Conservation (phyloP, 2,113 vertebrate genomes). For the Elanoides forficatus region DNA sequence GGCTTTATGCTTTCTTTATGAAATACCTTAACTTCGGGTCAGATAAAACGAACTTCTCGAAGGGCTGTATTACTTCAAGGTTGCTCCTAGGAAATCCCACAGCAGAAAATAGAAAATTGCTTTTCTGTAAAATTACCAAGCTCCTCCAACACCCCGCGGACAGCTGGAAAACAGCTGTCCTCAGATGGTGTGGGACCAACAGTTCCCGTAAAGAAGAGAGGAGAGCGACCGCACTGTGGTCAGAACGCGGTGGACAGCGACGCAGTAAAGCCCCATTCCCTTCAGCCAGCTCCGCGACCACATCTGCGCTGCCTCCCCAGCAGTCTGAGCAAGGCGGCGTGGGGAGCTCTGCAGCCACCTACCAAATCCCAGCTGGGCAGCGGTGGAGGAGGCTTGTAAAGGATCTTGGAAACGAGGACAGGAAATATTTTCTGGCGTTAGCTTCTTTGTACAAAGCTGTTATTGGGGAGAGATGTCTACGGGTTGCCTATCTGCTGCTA, state of each 20-base stretch:
- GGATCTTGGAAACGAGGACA: neutral
- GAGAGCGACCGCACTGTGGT: neutral
- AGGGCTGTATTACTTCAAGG: neutral
- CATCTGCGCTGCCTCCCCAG: neutral
- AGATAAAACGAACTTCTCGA: neutral
- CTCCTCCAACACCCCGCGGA: rapidly evolving
- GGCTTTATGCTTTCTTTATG: neutral
- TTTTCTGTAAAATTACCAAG: neutral
- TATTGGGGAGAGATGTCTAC: neutral
- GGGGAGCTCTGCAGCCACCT: neutral
- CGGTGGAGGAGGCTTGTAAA: neutral
- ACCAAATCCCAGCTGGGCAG: neutral
- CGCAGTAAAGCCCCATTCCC: neutral
- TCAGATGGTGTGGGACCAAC: neutral
- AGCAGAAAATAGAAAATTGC: neutral
- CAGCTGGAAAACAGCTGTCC: neutral
- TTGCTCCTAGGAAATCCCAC: neutral
- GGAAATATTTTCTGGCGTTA: neutral
- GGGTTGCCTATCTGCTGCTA: neutral
- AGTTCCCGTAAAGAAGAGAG: neutral
- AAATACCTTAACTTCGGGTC: neutral
- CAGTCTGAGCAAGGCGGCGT: neutral
- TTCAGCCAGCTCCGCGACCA: neutral
- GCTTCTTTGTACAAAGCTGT: neutral
- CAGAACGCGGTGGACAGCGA: neutral